Conservation (phyloP, 1,140 invertebrate species). For the Drosophila willistoni region DNA sequence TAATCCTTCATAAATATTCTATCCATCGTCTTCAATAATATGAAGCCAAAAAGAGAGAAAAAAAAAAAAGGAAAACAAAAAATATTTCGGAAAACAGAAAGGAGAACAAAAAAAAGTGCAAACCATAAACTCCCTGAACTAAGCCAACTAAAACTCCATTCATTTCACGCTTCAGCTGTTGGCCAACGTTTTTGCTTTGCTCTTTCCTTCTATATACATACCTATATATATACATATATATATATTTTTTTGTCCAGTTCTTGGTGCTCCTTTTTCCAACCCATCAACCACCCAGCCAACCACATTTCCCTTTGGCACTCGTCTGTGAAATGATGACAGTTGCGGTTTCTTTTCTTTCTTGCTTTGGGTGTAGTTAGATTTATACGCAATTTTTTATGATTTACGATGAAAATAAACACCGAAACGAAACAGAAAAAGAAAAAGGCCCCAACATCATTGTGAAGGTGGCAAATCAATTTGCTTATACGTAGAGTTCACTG, state of each 20-base stretch:
- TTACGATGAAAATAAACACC: constrained; percentile 37
- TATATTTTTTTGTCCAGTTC: constrained; percentile 27
- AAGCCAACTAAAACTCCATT: constrained; percentile 57
- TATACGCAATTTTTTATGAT: constrained; percentile 66
- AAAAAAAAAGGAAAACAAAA: neutral
- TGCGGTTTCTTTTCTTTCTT: constrained; percentile 57
- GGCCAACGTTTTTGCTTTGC: constrained; percentile 40
- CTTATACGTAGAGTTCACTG: constrained; percentile 27
- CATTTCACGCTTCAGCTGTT: constrained; percentile 71
- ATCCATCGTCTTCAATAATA: constrained; percentile 6
- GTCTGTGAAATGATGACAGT: constrained; percentile 74
- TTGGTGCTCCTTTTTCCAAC: neutral
- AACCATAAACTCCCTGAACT: constrained; percentile 31
- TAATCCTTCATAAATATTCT: constrained; percentile 11
- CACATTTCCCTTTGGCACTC: constrained; percentile 33
- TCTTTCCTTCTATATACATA: neutral
- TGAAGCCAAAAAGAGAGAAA: neutral
- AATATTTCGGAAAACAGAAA: neutral
- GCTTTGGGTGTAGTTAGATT: constrained; percentile 42
- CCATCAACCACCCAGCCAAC: constrained; percentile 3
- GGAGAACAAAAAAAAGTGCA: constrained; percentile 17
- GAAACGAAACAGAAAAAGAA: neutral
- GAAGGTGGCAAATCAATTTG: constrained; percentile 46
- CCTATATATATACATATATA: too few species aligned
- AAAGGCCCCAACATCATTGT: constrained; percentile 18